These are phyloP conservation scores for Anadara kagoshimensis DNA, from an alignment of 1,140 invertebrate species.

Conservation along the genomic window DNA sequence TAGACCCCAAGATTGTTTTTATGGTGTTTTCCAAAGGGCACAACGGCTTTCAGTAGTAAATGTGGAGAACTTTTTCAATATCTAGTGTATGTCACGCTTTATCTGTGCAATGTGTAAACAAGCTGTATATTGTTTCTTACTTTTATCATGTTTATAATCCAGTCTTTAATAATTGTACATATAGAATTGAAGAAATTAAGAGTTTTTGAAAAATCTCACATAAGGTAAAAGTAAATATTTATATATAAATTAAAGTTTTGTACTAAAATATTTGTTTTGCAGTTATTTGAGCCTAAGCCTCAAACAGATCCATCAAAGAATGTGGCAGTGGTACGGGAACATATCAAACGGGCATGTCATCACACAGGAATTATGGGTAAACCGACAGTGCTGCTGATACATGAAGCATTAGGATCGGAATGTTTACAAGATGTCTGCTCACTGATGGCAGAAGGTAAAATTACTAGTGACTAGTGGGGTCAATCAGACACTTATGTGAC, in stretches of 20 bases:
- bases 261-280: constrained; percentile 14
- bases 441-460: constrained; percentile 68
- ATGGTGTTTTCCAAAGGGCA: too few relatives aligned
- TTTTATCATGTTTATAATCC: too few relatives aligned
- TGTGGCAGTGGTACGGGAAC: constrained; percentile 53
- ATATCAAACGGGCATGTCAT: constrained; percentile 66
- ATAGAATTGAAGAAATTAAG: not conserved
- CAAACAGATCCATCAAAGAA: constrained; percentile 56
- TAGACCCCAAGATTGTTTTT: too few relatives aligned
- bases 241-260: not conserved
- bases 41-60: too few relatives aligned
- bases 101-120: too few relatives aligned
- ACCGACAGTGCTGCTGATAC: constrained; percentile 65
- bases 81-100: too few relatives aligned
- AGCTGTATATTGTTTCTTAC: too few relatives aligned
- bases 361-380: constrained; percentile 66
- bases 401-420: constrained; percentile 64
- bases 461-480: too few relatives aligned
- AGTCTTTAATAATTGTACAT: too few relatives aligned
- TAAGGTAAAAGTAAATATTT: too few relatives aligned
- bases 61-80: too few relatives aligned
- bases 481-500: too few relatives aligned
- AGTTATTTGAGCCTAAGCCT: constrained; percentile 70
- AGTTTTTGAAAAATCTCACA: not conserved
- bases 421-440: constrained; percentile 61